Conservation (phyloP, 2,113 vertebrate genomes). For the Percina caprodes region DNA sequence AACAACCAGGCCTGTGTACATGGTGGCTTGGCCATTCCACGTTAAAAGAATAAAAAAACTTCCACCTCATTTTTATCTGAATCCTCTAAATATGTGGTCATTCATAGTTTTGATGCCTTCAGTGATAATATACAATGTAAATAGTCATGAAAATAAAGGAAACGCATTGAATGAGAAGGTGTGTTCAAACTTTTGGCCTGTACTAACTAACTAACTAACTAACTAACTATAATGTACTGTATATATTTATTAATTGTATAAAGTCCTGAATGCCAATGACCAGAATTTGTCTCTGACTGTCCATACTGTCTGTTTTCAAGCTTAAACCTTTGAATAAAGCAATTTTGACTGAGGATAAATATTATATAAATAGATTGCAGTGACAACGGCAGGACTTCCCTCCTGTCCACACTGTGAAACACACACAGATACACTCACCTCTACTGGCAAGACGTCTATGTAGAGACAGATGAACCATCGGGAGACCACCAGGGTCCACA, state of each 20-base stretch:
- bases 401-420: not conserved
- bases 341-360: not conserved
- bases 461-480: slow-evolving; percentile 98
- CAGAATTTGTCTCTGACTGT: not conserved
- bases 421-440: slow-evolving; percentile 84
- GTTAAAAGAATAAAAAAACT: not conserved
- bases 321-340: not conserved
- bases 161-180: too few relatives aligned
- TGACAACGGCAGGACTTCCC: not conserved
- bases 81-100: too few relatives aligned
- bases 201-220: too few relatives aligned
- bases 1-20: slow-evolving; percentile 5
- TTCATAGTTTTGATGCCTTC: too few relatives aligned
- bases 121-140: too few relatives aligned
- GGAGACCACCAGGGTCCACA: slow-evolving; percentile 94
- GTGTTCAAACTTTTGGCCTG: too few relatives aligned
- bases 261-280: not conserved
- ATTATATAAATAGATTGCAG: not conserved
- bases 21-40: not conserved
- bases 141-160: too few relatives aligned
- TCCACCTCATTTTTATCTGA: not conserved
- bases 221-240: too few relatives aligned
- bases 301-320: not conserved
- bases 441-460: slow-evolving; percentile 93
- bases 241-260: not conserved